A percentile compares a stretch with the other conserved stretches of the same genome.
Conservation (phyloP, 2,888 invertebrate genomes). For the Athetis lepigone region DNA sequence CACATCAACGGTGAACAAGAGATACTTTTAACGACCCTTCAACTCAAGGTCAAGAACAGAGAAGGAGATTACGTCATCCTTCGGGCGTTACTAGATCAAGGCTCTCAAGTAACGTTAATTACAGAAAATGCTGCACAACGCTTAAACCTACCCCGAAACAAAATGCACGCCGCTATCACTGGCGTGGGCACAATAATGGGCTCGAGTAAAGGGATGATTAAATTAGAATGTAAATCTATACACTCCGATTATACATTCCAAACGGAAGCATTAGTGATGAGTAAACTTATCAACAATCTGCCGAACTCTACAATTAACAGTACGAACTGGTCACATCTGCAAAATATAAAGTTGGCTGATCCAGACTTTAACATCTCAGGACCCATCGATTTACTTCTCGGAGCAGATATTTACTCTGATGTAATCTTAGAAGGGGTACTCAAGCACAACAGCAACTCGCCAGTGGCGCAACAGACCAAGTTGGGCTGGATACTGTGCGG, state of each 20-base stretch:
- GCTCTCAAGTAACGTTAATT: constrained; percentile 9
- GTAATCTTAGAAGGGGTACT: neutral
- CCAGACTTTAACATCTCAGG: constrained; percentile 9
- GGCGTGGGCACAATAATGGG: constrained; percentile 9
- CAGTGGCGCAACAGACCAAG: constrained; percentile 1
- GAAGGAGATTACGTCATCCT: constrained; percentile 8
- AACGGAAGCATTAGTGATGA: too few species aligned
- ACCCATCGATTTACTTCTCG: constrained; percentile 9
- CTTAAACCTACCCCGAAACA: constrained; percentile 1
- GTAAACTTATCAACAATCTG: neutral
- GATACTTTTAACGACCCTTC: constrained; percentile 3
- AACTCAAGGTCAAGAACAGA: neutral
- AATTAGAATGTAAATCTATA: constrained; percentile 6
- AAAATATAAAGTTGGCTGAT: neutral
- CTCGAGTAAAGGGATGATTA: constrained; percentile 3
- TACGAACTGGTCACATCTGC: constrained; percentile 1
- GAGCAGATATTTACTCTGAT: constrained; percentile 5
- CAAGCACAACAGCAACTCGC: too few species aligned
- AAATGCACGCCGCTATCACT: neutral
- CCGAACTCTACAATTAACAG: neutral
- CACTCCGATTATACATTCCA: neutral
- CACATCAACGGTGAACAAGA: too few species aligned
- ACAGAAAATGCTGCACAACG: constrained; percentile 11
- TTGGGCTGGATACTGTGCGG: constrained; percentile 8
- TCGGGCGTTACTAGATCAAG: too few species aligned